A percentile compares a stretch with the other conserved stretches of the same genome.
These are phyloP conservation scores for Dufourea novaeangliae DNA, from an alignment of 1,140 invertebrate genomes.

Conservation along the genomic window DNA sequence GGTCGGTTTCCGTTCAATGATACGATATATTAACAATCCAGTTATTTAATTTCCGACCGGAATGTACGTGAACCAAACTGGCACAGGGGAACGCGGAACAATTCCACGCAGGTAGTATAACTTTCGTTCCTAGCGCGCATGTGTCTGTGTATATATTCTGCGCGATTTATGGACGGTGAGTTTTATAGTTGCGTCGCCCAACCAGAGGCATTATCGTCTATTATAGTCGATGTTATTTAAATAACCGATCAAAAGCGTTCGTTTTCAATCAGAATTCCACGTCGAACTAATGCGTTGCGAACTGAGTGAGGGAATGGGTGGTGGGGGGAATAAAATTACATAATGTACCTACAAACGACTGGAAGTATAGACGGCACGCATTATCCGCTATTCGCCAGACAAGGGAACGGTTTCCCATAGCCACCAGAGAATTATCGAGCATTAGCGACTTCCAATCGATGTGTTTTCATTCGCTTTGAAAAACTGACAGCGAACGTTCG, in stretches of 20 bases:
- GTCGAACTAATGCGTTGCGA: not conserved
- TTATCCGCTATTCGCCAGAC: slow-evolving; percentile 28
- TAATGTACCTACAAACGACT: not conserved
- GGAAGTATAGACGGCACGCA: slow-evolving; percentile 13
- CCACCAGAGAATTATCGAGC: slow-evolving; percentile 37
- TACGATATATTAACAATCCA: not conserved
- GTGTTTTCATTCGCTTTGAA: slow-evolving; percentile 36
- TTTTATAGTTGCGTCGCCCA: not conserved
- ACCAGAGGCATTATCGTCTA: not conserved
- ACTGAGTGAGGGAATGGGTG: not conserved
- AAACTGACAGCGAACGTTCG: not conserved
- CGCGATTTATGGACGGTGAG: not conserved
- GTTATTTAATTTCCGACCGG: slow-evolving; percentile 1
- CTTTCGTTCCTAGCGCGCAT: accelerated
- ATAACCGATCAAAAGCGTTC: not conserved
- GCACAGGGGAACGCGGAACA: not conserved
- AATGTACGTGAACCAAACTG: not conserved
- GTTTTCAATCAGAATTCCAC: slow-evolving; percentile 21
- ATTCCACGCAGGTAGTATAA: not conserved
- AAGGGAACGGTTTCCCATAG: slow-evolving; percentile 34
- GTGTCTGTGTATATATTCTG: too few species aligned
- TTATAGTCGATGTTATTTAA: slow-evolving; percentile 4
- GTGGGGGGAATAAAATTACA: slow-evolving; percentile 28
- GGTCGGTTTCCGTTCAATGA: not conserved
- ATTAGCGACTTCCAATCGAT: slow-evolving; percentile 42